A percentile compares a stretch with the other conserved stretches of the same genome.
phyloP scores from a whole-genome alignment of 2,888 invertebrate species.

The Eurytoma californica region DNA sequence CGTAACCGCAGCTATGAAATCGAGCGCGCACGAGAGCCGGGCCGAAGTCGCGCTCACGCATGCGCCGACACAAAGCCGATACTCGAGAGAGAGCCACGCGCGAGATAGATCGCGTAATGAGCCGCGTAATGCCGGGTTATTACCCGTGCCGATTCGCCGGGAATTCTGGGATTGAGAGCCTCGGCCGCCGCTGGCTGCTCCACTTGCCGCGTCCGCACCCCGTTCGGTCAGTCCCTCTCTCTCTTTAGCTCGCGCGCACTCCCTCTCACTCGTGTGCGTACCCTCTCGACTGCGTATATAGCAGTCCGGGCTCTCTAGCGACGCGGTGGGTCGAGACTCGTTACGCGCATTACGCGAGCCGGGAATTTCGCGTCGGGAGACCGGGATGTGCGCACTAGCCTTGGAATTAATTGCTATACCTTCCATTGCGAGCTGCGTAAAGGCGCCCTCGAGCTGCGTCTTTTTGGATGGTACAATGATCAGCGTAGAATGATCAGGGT shows the following conservation, averaged over 20 bases:
- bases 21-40: background rate
- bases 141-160: constrained; percentile 25
- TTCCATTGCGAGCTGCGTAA: too few species aligned
- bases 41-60: background rate
- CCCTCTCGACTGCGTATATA: background rate
- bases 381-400: too few species aligned
- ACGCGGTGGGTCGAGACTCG: constrained; percentile 13
- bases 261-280: too few species aligned
- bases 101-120: constrained; percentile 21
- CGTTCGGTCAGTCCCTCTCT: background rate
- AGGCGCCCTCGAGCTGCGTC: too few species aligned
- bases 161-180: constrained; percentile 30
- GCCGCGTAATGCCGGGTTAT: constrained; percentile 47
- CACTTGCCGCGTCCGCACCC: background rate
- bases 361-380: background rate
- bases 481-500: background rate
- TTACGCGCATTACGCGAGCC: background rate
- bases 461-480: background rate
- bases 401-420: too few species aligned
- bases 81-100: background rate
- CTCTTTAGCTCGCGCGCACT: too few species aligned
- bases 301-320: background rate
- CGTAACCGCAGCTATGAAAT: background rate
- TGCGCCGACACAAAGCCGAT: background rate
- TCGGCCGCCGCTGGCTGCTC: background rate